These are phyloP conservation scores for Oncorhynchus tshawytscha DNA, from an alignment of 2,113 vertebrate genomes.

Conservation along the genomic window DNA sequence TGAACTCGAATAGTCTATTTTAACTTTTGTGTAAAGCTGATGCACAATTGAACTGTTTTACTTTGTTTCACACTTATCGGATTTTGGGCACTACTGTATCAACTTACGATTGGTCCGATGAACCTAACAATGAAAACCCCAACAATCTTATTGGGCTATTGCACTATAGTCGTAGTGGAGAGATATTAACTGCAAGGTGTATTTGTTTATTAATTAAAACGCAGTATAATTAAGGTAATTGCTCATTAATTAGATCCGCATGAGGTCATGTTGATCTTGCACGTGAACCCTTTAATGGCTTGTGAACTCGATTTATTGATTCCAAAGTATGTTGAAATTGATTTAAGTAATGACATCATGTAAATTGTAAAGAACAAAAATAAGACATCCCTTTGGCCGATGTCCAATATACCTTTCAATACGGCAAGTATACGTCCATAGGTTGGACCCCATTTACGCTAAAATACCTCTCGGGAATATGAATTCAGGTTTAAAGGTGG, in stretches of 20 bases:
- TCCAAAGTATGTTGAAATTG: constrained; percentile 39
- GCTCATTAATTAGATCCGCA: constrained; percentile 63
- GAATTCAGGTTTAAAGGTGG: no score
- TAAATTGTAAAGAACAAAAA: background rate
- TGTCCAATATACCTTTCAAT: no score
- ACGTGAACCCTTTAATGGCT: constrained; percentile 72
- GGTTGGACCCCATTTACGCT: no score
- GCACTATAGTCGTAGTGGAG: background rate
- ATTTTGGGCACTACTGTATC: background rate
- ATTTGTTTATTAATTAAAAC: background rate
- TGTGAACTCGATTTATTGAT: constrained; percentile 60
- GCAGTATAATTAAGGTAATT: constrained; percentile 59
- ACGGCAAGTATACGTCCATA: no score
- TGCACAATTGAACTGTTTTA: background rate
- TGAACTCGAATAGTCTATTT: background rate
- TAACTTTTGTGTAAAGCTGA: background rate
- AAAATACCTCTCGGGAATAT: no score
- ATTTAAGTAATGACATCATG: constrained; percentile 53
- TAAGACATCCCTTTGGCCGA: background rate
- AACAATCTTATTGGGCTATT: background rate
- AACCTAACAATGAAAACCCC: background rate
- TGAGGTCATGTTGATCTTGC: constrained; percentile 63
- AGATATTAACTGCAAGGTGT: background rate
- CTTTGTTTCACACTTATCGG: background rate
- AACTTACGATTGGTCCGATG: background rate